These are phyloP conservation scores for Hyperoplus immaculatus DNA, from an alignment of 2,797 vertebrate genomes.

Conservation along the genomic window DNA sequence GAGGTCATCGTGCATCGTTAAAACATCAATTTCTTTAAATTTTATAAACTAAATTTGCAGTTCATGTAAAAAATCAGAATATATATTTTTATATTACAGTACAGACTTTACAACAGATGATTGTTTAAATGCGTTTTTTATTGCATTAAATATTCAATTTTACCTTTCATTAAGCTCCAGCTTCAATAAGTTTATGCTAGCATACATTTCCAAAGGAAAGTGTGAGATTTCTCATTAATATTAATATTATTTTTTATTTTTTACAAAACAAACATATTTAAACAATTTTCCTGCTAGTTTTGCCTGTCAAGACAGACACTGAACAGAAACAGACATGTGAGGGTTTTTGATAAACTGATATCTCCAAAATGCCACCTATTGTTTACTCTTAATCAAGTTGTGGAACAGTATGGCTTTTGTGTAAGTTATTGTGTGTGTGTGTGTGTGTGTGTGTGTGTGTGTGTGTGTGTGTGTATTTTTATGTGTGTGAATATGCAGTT, in stretches of 20 bases:
- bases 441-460: conserved; percentile 27
- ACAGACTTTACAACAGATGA: conserved; percentile 88
- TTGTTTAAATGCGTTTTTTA: conserved; percentile 87
- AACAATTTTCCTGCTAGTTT: conserved; percentile 72
- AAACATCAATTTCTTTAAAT: conserved; percentile 75
- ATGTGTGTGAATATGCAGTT: conserved; percentile 26
- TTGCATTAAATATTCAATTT: conserved; percentile 84
- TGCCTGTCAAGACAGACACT: conserved; percentile 65
- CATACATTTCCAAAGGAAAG: conserved; percentile 73
- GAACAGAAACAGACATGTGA: conserved; percentile 68
- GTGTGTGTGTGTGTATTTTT: conserved; percentile 24
- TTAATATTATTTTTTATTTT: conserved; percentile 78
- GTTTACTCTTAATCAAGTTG: conserved; percentile 57
- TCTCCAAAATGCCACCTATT: conserved; percentile 50
- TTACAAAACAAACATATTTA: conserved; percentile 85
- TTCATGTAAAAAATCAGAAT: conserved; percentile 78
- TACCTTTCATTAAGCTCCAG: conserved; percentile 77
- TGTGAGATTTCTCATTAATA: conserved; percentile 80
- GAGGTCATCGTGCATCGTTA: conserved; percentile 74
- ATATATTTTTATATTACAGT: conserved; percentile 88
- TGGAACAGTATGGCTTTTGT: conserved; percentile 59
- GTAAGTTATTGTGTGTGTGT: conserved; percentile 47
- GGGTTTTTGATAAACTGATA: conserved; percentile 60
- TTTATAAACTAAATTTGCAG: conserved; percentile 80
- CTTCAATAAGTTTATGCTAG: conserved; percentile 78